These are phyloP conservation scores for Hafferia zeledoni DNA, from an alignment of 2,797 vertebrate genomes.

Conservation along the genomic window DNA sequence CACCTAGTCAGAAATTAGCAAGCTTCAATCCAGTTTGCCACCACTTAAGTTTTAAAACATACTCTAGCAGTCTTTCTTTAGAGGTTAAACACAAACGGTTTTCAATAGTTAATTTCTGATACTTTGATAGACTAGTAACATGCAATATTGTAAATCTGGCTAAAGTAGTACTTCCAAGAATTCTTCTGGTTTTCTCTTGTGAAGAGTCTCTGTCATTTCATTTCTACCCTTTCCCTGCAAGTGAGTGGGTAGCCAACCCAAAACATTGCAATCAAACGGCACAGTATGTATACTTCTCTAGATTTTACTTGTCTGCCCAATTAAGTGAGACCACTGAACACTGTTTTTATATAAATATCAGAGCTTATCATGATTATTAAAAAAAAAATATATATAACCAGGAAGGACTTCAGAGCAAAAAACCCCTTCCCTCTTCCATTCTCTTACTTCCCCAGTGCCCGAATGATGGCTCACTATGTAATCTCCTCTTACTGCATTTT, in stretches of 20 bases:
- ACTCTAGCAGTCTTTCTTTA: not conserved
- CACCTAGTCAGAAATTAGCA: not conserved
- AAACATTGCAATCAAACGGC: not conserved
- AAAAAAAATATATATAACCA: not conserved
- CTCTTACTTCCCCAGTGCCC: not conserved
- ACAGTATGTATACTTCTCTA: accelerated
- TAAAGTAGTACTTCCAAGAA: not conserved
- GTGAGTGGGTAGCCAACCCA: not conserved
- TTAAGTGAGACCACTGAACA: not conserved
- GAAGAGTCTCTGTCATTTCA: not conserved
- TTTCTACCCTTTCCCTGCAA: not conserved
- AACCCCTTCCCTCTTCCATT: not conserved
- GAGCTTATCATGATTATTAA: not conserved
- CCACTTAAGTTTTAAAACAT: not conserved
- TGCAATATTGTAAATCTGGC: not conserved
- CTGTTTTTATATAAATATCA: not conserved
- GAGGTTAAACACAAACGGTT: not conserved
- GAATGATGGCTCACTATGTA: not conserved
- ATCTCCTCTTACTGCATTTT: not conserved
- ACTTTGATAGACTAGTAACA: not conserved
- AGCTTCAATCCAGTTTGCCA: not conserved
- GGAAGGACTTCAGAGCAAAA: not conserved
- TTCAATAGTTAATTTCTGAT: not conserved
- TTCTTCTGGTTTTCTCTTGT: not conserved
- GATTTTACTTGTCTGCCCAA: not conserved